Conservation (phyloP, 1,140 invertebrate species). For the Archegozetes longisetosus region DNA sequence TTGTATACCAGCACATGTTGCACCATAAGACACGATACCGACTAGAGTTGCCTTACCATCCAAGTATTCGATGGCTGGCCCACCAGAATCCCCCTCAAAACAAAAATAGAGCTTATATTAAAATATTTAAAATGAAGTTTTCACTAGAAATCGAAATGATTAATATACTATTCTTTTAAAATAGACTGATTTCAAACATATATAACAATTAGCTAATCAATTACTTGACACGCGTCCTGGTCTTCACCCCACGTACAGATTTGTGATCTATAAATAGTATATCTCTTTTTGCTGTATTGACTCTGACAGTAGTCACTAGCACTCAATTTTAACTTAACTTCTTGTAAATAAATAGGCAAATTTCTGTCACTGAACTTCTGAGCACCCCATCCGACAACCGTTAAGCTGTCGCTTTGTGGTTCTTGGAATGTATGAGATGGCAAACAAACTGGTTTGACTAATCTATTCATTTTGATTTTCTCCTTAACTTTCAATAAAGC, state of each 20-base stretch:
- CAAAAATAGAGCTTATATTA: not conserved
- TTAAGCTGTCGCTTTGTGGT: not conserved
- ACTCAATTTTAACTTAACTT: not conserved
- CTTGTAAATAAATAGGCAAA: not conserved
- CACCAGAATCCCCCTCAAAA: constrained; percentile 2
- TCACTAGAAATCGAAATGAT: too few relatives aligned
- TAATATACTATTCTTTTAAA: not conserved
- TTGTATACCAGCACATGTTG: constrained; percentile 19
- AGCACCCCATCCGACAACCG: constrained; percentile 7
- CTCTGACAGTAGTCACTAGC: not conserved
- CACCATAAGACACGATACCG: constrained; percentile 28
- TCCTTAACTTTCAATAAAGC: constrained; percentile 19
- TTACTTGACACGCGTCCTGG: constrained; percentile 16
- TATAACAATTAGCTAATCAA: not conserved
- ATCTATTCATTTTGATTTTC: constrained; percentile 16
- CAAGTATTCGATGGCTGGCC: not conserved
- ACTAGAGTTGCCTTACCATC: constrained; percentile 26
- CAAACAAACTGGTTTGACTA: constrained; percentile 18
- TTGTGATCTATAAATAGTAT: constrained; percentile 6
- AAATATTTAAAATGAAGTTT: not conserved
- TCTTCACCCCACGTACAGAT: not conserved
- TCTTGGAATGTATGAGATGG: constrained; percentile 7
- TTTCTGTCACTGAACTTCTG: not conserved
- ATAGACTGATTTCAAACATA: not conserved
- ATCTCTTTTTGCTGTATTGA: not conserved